Conservation (phyloP, 2,113 vertebrate genomes). For the Callospermophilus lateralis region DNA sequence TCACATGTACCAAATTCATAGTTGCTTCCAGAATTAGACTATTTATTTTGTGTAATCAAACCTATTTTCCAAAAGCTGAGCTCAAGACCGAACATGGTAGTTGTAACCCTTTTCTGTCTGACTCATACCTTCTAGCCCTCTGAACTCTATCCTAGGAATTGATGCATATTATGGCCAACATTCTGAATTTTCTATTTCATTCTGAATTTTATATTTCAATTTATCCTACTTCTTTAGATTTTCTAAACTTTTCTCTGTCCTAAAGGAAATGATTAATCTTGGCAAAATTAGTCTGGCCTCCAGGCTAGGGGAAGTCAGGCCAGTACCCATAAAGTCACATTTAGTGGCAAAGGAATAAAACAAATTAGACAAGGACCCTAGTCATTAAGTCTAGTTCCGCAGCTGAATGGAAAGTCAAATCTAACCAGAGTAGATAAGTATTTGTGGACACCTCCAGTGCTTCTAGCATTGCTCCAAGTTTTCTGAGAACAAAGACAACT, state of each 20-base stretch:
- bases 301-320: background rate
- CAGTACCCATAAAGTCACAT: background rate
- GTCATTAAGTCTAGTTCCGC: background rate
- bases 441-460: background rate
- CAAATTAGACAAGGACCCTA: background rate
- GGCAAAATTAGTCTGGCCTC: background rate
- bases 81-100: background rate
- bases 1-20: background rate
- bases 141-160: background rate
- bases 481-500: background rate
- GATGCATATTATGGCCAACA: background rate
- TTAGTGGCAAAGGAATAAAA: background rate
- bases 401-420: slow-evolving; percentile 21
- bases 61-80: slow-evolving; percentile 11
- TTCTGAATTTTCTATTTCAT: slow-evolving; percentile 38
- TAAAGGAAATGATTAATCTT: slow-evolving; percentile 9
- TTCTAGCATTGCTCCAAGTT: background rate
- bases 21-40: slow-evolving; percentile 21
- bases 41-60: background rate
- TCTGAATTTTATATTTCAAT: background rate
- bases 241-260: background rate
- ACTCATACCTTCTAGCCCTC: background rate
- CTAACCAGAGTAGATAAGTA: background rate
- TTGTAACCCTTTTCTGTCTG: background rate
- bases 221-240: background rate